These are phyloP conservation scores for Actenoides lindsayi DNA, from an alignment of 2,113 vertebrate species.

Conservation along the genomic window DNA sequence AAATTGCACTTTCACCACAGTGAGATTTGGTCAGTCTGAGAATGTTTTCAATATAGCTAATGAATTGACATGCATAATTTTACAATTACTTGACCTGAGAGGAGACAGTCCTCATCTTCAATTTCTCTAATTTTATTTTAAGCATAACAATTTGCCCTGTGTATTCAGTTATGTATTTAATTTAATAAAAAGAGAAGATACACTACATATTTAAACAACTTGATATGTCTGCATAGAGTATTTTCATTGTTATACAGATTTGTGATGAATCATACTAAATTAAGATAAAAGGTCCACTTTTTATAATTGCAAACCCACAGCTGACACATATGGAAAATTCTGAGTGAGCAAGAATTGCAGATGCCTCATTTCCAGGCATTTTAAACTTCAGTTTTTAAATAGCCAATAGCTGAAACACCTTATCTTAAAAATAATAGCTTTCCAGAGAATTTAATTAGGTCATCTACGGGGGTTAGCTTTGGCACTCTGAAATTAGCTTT, in stretches of 20 bases:
- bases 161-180: not conserved
- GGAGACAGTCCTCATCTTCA: not conserved
- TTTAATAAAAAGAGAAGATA: not conserved
- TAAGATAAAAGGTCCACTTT: not conserved
- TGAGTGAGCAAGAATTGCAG: not conserved
- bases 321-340: not conserved
- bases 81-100: not conserved
- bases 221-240: not conserved
- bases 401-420: not conserved
- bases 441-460: constrained; percentile 56
- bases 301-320: not conserved
- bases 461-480: constrained; percentile 17
- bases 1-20: not conserved
- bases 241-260: not conserved
- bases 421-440: constrained; percentile 35
- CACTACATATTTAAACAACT: not conserved
- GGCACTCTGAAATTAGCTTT: constrained; percentile 52
- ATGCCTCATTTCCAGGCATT: not conserved
- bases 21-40: constrained; percentile 15
- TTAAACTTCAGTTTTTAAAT: not conserved
- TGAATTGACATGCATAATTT: constrained; percentile 15
- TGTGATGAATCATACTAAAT: not conserved
- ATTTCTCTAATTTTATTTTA: constrained; percentile 17
- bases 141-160: not conserved
- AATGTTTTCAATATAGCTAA: constrained; percentile 27